Evolutionary conservation across 2,888 invertebrate genomes (phyloP), one percentile per base, ranked within the genome.

Genomic region (Toxonevra muliebris): DNA sequence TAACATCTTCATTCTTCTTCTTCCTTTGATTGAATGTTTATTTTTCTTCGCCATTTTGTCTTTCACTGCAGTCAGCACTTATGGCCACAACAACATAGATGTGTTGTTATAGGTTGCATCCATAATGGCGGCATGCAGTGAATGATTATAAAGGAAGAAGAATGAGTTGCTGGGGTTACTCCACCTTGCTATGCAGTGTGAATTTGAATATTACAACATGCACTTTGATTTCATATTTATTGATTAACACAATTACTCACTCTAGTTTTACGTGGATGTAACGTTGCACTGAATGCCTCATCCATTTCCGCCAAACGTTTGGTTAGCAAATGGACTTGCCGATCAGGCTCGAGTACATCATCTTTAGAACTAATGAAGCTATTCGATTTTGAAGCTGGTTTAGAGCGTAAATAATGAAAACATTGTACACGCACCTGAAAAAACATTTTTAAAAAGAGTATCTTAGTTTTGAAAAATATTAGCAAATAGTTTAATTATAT

Each of bases 361-460:
- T 91, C 90, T 70, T 90, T 90, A 52, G 80, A 80, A 19, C 80
- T 80, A 54, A 83, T 80, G 75, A 81, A 83, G 69, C 78, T 82
- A 67, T 84, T 81, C 13, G 79, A 76, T 63, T 79, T 77, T 1
- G 76, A 77, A 12, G 80, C 77, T 5, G 83, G 79, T 58, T 85
- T 85, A 4, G 92, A 87, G 0, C 89, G 88, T 73, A 98, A 87
- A 86, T 96, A 96, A 87, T 95, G 95, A 87, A 98, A 97, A 85
- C 97, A 98, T 83, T 97, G 96, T 54, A 98, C 96, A 68, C 97
- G 89, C 69, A 93, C 90, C 91, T 92, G 64, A 87, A 85, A 73
- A 7, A 58, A 52, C n/a, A n/a, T n/a, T n/a, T n/a, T 20, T n/a
- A 42, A 65, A 60, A 68, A 40, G 42, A 40, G 40, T 67, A 48